Conservation (phyloP, 1,140 invertebrate genomes). For the Chironomus tepperi region DNA sequence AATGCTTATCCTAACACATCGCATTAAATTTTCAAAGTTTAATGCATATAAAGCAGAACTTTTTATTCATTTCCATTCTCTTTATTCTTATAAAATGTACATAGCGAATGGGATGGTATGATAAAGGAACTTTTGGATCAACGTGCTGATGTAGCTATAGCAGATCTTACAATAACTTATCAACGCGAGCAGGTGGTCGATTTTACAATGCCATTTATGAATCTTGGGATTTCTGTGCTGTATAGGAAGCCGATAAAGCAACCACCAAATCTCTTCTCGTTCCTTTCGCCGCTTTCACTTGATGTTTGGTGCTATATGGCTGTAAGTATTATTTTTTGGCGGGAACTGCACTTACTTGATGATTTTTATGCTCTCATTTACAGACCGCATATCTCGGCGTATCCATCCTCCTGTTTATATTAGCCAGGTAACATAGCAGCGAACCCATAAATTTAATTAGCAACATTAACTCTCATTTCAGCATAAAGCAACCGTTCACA, state of each 20-base stretch:
- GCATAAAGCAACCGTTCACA: neutral
- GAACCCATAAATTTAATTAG: constrained; percentile 10
- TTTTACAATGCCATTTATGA: constrained; percentile 95
- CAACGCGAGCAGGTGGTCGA: constrained; percentile 75
- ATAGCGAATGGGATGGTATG: constrained; percentile 88
- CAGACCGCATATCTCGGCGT: constrained; percentile 82
- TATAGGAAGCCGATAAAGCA: constrained; percentile 86
- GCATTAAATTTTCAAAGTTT: constrained; percentile 1
- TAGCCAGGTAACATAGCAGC: constrained; percentile 65
- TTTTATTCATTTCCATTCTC: neutral
- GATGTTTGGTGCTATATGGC: constrained; percentile 97
- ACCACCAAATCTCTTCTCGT: constrained; percentile 85
- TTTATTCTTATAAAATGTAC: neutral
- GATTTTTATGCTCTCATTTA: neutral
- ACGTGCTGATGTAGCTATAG: constrained; percentile 84
- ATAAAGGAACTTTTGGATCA: constrained; percentile 84
- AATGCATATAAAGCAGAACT: neutral
- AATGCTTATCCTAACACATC: neutral
- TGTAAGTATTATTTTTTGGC: neutral
- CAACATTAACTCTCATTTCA: neutral
- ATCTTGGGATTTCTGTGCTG: constrained; percentile 87
- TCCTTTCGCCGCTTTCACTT: constrained; percentile 83
- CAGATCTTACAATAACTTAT: constrained; percentile 89
- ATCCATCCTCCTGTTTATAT: constrained; percentile 83
- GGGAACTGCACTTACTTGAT: neutral